Conservation (phyloP, 2,888 invertebrate species). For the Apotomis betuletana region DNA sequence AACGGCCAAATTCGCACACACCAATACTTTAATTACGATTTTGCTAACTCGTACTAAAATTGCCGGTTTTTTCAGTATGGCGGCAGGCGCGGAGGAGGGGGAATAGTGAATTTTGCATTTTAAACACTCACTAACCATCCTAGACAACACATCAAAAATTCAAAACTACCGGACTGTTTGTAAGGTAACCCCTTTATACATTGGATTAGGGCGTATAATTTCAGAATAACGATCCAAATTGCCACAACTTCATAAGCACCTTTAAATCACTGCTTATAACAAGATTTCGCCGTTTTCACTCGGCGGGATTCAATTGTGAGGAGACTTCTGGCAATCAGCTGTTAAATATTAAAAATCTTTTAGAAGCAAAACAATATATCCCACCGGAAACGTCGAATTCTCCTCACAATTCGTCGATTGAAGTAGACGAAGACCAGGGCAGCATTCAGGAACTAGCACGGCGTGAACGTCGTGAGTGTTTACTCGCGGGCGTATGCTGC, state of each 20-base stretch:
- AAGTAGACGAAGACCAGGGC: not conserved
- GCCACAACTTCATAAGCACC: constrained; percentile 46
- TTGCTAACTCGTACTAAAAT: not conserved
- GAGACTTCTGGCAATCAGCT: too few relatives aligned
- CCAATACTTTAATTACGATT: not conserved
- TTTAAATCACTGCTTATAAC: constrained; percentile 48
- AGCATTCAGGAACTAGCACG: constrained; percentile 2
- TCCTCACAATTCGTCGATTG: not conserved
- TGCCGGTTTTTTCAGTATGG: too few relatives aligned
- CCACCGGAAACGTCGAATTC: not conserved
- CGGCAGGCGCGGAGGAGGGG: too few relatives aligned
- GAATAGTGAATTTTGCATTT: too few relatives aligned
- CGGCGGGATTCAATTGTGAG: too few relatives aligned
- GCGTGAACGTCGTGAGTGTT: constrained; percentile 4
- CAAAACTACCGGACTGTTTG: too few relatives aligned
- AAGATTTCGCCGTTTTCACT: too few relatives aligned
- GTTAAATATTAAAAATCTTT: not conserved
- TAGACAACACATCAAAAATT: too few relatives aligned
- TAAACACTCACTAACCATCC: too few relatives aligned
- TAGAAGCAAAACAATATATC: not conserved
- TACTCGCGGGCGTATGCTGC: constrained; percentile 20
- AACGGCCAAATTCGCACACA: not conserved
- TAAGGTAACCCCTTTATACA: too few relatives aligned
- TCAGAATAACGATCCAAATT: constrained; percentile 47
- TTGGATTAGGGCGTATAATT: constrained; percentile 45